A percentile compares a stretch with the other conserved stretches of the same genome.
These are phyloP conservation scores for Cephus runcator DNA, from an alignment of 2,888 invertebrate species.

Conservation along the genomic window DNA sequence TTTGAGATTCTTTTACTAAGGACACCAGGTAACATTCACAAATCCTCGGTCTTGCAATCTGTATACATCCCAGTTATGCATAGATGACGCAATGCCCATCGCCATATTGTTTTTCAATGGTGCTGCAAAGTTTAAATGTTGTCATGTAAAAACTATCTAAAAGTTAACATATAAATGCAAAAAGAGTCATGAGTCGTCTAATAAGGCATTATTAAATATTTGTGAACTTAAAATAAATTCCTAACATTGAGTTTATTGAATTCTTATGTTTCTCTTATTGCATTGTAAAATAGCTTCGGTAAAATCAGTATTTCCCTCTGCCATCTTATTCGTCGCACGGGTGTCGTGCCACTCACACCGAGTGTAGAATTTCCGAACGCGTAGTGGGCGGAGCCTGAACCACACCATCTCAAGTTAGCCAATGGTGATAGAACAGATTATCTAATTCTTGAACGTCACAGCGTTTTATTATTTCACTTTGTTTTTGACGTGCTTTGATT, in stretches of 20 bases:
- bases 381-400: constrained; percentile 39
- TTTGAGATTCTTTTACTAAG: background rate
- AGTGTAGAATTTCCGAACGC: constrained; percentile 27
- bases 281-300: background rate
- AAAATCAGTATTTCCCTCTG: background rate
- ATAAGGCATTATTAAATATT: background rate
- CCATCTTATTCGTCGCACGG: background rate
- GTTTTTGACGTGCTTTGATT: constrained; percentile 21
- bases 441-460: constrained; percentile 24
- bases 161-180: background rate
- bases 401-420: constrained; percentile 39
- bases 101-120: background rate
- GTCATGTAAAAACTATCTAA: background rate
- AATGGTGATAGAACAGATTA: constrained; percentile 26
- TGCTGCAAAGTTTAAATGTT: background rate
- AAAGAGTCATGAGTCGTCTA: background rate
- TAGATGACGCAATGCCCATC: background rate
- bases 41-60: background rate
- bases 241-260: background rate
- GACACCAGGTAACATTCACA: background rate
- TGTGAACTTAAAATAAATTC: background rate
- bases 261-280: background rate
- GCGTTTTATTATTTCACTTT: constrained; percentile 20
- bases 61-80: background rate
- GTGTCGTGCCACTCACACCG: background rate